Evolutionary conservation across 2,888 invertebrate species (phyloP).

Genomic region (Leptopilina drosophilae): DNA sequence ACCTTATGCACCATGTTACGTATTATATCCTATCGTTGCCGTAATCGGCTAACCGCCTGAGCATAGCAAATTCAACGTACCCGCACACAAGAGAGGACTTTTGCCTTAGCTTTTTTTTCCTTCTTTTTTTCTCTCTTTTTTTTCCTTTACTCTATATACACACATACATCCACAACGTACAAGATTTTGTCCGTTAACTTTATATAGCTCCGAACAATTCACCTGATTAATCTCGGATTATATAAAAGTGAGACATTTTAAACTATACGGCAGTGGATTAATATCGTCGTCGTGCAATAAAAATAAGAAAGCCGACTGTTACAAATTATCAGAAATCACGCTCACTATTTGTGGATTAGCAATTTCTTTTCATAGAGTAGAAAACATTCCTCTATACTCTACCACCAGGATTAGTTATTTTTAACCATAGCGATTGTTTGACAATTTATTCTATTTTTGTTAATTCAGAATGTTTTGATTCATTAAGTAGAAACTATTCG

Average conservation of each 20-base stretch:
- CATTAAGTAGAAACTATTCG: too few relatives aligned
- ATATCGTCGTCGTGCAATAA: background rate
- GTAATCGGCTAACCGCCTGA: constrained; percentile 56
- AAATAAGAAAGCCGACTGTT: constrained; percentile 45
- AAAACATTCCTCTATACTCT: too few relatives aligned
- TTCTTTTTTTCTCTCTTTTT: too few relatives aligned
- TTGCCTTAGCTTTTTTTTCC: background rate
- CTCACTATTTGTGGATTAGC: background rate
- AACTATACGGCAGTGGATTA: background rate
- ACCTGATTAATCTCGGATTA: constrained; percentile 23
- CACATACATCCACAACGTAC: background rate
- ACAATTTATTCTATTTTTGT: too few relatives aligned
- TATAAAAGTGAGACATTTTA: constrained; percentile 25
- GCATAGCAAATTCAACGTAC: constrained; percentile 49
- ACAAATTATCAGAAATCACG: constrained; percentile 51
- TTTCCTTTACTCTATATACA: too few relatives aligned
- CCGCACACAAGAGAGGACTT: constrained; percentile 34
- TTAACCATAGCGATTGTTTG: too few relatives aligned
- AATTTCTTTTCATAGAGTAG: background rate
- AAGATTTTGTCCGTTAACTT: constrained; percentile 33
- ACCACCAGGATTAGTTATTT: too few relatives aligned
- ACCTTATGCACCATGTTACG: constrained; percentile 47
- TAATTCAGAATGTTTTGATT: too few relatives aligned
- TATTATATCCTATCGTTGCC: constrained; percentile 56
- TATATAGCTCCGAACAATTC: constrained; percentile 22